These are phyloP conservation scores for Pseudomyrmex pallidus DNA, from an alignment of 1,140 invertebrate genomes.

Conservation along the genomic window DNA sequence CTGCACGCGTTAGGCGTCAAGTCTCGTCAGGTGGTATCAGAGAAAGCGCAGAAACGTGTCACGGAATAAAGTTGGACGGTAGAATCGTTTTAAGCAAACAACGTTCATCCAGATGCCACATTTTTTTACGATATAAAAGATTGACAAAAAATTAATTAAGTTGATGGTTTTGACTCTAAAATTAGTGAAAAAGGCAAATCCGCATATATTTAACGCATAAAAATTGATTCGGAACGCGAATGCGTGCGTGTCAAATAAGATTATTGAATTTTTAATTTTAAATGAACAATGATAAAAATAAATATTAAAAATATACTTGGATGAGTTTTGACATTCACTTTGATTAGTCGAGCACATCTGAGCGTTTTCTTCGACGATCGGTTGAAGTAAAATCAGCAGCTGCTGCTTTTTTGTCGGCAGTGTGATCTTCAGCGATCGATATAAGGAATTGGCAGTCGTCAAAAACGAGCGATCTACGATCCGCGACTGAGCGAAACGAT, in stretches of 20 bases:
- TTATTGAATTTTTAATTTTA: not conserved
- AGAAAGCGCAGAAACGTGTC: slow-evolving; percentile 41
- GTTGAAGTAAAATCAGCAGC: slow-evolving; percentile 33
- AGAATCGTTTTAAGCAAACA: slow-evolving; percentile 43
- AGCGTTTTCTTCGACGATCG: slow-evolving; percentile 16
- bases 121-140: slow-evolving; percentile 28
- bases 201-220: not conserved
- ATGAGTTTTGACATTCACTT: slow-evolving; percentile 26
- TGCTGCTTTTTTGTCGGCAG: slow-evolving; percentile 41
- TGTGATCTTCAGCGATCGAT: slow-evolving; percentile 18
- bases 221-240: slow-evolving; percentile 2
- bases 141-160: slow-evolving; percentile 36
- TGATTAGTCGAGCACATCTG: slow-evolving; percentile 1
- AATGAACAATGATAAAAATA: not conserved
- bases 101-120: slow-evolving; percentile 41
- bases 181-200: too few relatives aligned
- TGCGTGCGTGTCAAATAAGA: not conserved
- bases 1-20: slow-evolving; percentile 4
- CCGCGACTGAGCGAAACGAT: slow-evolving; percentile 45
- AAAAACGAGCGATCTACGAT: slow-evolving; percentile 36
- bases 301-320: not conserved
- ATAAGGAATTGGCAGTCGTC: slow-evolving; percentile 57
- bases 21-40: slow-evolving; percentile 51
- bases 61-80: slow-evolving; percentile 51
- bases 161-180: not conserved